Percentiles rank a stretch among this genome's conserved stretches.
These are phyloP conservation scores for Parascotia fuliginaria DNA, from an alignment of 2,888 invertebrate genomes.

Conservation along the genomic window DNA sequence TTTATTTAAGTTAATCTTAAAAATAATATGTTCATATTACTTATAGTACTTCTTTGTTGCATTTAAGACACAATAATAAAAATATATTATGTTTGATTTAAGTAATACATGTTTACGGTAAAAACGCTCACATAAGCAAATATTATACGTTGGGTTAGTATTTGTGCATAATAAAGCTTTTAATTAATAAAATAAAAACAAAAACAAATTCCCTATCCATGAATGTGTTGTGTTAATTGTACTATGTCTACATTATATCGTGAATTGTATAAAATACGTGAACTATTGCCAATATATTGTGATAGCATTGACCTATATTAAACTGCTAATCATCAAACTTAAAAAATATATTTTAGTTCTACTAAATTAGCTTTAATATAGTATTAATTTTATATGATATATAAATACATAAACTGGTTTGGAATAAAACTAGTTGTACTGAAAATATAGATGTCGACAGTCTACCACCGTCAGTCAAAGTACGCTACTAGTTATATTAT, in stretches of 20 bases:
- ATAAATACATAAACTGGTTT: neutral
- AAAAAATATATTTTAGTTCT: too few relatives aligned
- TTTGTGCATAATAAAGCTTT: constrained; percentile 61
- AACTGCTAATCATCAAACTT: too few relatives aligned
- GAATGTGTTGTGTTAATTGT: constrained; percentile 75
- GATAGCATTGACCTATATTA: neutral
- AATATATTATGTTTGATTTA: too few relatives aligned
- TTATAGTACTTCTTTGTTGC: too few relatives aligned
- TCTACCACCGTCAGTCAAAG: too few relatives aligned
- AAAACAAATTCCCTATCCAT: constrained; percentile 73
- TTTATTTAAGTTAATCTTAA: too few relatives aligned
- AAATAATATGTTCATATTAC: too few relatives aligned
- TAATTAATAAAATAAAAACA: constrained; percentile 33
- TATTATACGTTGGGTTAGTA: constrained; percentile 71
- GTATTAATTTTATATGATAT: neutral
- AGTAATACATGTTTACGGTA: neutral
- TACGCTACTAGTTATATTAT: too few relatives aligned
- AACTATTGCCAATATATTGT: neutral
- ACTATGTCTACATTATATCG: constrained; percentile 6
- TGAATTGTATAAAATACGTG: neutral
- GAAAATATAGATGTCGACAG: too few relatives aligned
- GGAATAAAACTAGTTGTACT: neutral
- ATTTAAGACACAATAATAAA: too few relatives aligned
- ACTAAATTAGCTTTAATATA: neutral
- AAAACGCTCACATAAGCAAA: neutral